phyloP scores from a whole-genome alignment of 2,113 vertebrate genomes.

The Meles meles region DNA sequence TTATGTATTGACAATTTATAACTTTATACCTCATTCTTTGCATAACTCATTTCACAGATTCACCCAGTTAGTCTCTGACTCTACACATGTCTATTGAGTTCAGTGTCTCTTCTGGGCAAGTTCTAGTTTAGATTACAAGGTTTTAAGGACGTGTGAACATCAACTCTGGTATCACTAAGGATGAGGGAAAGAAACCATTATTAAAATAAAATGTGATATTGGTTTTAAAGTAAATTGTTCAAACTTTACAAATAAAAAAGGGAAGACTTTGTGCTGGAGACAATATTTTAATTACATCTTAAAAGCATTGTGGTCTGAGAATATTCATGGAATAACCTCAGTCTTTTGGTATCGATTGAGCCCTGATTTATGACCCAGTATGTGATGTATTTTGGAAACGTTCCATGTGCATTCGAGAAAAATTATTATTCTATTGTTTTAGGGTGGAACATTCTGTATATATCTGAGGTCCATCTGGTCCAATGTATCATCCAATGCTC shows the following conservation, averaged over 20 bases:
- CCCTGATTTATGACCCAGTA: no score
- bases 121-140: neutral
- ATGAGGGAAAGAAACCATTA: neutral
- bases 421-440: no score
- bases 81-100: neutral
- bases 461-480: no score
- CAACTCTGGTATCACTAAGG: neutral
- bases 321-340: no score
- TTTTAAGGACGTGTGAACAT: neutral
- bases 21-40: neutral
- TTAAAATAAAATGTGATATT: neutral
- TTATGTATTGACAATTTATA: neutral
- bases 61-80: neutral
- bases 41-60: neutral
- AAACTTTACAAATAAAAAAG: neutral
- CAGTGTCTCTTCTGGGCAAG: neutral
- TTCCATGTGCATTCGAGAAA: no score
- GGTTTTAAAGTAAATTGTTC: neutral
- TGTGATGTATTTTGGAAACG: no score
- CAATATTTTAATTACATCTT: neutral
- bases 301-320: neutral
- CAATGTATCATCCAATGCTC: no score
- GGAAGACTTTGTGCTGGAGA: neutral
- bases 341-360: no score
- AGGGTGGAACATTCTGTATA: no score